Evolutionary conservation across 2,888 invertebrate species (phyloP).

Genomic region (Tipula vernalis): DNA sequence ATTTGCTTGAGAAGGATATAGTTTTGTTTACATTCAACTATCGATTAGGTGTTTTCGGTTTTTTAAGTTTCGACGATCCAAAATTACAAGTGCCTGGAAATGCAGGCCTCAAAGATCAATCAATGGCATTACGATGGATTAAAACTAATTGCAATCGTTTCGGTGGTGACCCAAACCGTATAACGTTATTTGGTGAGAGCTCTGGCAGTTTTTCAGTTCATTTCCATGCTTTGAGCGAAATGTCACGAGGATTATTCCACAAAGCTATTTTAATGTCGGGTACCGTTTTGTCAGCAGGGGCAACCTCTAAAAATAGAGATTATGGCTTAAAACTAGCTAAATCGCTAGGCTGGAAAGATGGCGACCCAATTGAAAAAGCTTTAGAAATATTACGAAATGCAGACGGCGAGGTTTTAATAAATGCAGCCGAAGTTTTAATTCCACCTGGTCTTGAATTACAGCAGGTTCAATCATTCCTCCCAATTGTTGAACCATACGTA

Average conservation of each 20-base stretch:
- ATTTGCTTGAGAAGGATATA: constrained; percentile 14
- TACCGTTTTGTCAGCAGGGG: not conserved
- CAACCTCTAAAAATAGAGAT: constrained; percentile 10
- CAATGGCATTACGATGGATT: not conserved
- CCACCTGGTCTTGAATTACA: not conserved
- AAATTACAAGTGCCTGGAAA: constrained; percentile 39
- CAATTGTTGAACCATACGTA: not conserved
- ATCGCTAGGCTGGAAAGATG: not conserved
- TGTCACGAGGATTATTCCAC: not conserved
- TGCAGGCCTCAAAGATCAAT: constrained; percentile 12
- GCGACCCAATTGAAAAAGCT: not conserved
- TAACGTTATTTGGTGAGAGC: not conserved
- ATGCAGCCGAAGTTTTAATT: not conserved
- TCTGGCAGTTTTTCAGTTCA: not conserved
- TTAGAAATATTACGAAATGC: not conserved
- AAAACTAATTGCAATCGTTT: not conserved
- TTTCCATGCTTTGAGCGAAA: not conserved
- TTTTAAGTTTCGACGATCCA: constrained; percentile 36
- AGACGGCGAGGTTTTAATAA: not conserved
- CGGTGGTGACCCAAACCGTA: not conserved
- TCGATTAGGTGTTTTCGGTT: constrained; percentile 29
- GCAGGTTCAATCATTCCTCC: constrained; percentile 6
- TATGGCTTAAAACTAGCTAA: constrained; percentile 11
- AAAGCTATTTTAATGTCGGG: not conserved
- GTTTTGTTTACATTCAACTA: constrained; percentile 19